phyloP scores from a whole-genome alignment of 1,140 invertebrate species.

The Aleiodes sp. region DNA sequence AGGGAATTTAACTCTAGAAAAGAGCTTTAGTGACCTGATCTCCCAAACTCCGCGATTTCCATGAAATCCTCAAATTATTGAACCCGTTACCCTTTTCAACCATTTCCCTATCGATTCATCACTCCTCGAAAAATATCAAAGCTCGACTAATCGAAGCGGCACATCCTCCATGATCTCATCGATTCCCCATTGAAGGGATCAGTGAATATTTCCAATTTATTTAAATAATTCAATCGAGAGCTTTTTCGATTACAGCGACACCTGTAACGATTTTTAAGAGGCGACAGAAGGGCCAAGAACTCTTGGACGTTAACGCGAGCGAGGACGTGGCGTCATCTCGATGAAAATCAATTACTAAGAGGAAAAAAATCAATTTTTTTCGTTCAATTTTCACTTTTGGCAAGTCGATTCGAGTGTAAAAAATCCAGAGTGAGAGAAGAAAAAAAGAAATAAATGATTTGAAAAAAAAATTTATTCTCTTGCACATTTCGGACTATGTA shows the following conservation, averaged over 20 bases:
- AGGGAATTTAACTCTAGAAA: too few relatives aligned
- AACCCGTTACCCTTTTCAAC: too few relatives aligned
- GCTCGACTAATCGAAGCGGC: too few relatives aligned
- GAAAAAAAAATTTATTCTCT: slow-evolving; percentile 18
- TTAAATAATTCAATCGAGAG: too few relatives aligned
- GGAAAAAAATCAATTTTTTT: background rate
- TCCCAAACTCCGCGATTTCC: too few relatives aligned
- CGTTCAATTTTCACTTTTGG: background rate
- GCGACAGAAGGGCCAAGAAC: slow-evolving; percentile 53
- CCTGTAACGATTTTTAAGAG: slow-evolving; percentile 42
- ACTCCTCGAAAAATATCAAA: background rate
- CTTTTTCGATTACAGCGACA: slow-evolving; percentile 31
- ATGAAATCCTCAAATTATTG: too few relatives aligned
- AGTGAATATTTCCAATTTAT: too few relatives aligned
- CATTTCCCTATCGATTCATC: too few relatives aligned
- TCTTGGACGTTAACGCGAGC: slow-evolving; percentile 51
- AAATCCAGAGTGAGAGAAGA: slow-evolving; percentile 38
- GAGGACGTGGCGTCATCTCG: slow-evolving; percentile 46
- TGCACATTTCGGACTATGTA: slow-evolving; percentile 27
- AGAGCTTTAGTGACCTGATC: too few relatives aligned
- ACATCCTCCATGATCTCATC: too few relatives aligned
- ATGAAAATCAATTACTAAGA: slow-evolving; percentile 4
- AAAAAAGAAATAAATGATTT: slow-evolving; percentile 25
- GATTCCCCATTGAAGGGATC: too few relatives aligned
- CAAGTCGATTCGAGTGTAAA: slow-evolving; percentile 3